Evolutionary conservation across 30 jellyfish, hydroid and myxozoan species (phyloP).

Genomic region (Chironex yamaguchii): DNA sequence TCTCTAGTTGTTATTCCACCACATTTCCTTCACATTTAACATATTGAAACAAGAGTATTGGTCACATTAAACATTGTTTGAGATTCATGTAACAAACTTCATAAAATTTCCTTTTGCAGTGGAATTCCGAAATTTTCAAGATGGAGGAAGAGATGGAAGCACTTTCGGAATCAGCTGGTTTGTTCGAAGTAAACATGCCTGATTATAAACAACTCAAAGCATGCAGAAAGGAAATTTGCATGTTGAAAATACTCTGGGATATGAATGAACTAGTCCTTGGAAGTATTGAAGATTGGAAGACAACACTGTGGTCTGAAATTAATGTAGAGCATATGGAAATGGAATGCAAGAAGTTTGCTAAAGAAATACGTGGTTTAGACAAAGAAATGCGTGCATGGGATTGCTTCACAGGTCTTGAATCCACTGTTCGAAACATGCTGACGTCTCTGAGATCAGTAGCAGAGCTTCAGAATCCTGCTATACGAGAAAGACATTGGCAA

Average conservation of each 20-base stretch:
- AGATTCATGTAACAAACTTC: too few species aligned
- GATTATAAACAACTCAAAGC: slow-evolving; percentile 97
- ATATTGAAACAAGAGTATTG: too few species aligned
- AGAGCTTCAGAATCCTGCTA: slow-evolving; percentile 96
- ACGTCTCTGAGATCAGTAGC: slow-evolving; percentile 96
- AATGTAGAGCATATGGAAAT: slow-evolving; percentile 95
- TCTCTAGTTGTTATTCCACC: too few species aligned
- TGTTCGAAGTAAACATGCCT: slow-evolving; percentile 95
- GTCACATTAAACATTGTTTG: too few species aligned
- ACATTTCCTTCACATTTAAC: too few species aligned
- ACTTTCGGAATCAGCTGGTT: slow-evolving; percentile 92
- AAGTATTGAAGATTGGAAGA: slow-evolving; percentile 91
- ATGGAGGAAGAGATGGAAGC: slow-evolving; percentile 90
- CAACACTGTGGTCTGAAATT: slow-evolving; percentile 88
- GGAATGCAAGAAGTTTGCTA: slow-evolving; percentile 97
- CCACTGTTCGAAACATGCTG: slow-evolving; percentile 93
- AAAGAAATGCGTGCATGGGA: slow-evolving; percentile 99
- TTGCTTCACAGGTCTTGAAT: slow-evolving; percentile 93
- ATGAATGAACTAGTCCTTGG: slow-evolving; percentile 88
- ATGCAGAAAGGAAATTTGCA: slow-evolving; percentile 87
- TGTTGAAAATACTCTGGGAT: slow-evolving; percentile 93
- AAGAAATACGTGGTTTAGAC: slow-evolving; percentile 93
- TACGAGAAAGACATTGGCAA: slow-evolving; percentile 98
- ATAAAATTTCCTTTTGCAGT: slow-evolving; percentile 62
- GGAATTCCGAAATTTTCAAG: slow-evolving; percentile 83